phyloP scores from a whole-genome alignment of 2,888 invertebrate genomes.

The Dynastes grantii region DNA sequence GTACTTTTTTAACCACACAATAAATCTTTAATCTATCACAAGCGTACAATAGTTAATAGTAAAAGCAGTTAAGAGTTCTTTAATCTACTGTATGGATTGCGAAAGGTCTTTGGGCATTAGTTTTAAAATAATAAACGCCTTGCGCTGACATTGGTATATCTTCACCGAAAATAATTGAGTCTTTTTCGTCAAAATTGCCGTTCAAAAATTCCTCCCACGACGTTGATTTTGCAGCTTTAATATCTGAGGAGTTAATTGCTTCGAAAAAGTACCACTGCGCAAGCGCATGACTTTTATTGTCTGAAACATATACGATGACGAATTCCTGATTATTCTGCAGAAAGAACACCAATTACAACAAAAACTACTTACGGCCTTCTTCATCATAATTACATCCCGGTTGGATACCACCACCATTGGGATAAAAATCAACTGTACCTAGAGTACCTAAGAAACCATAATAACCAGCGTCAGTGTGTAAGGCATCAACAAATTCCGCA shows the following conservation, averaged over 20 bases:
- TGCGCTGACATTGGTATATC: slow-evolving; percentile 64
- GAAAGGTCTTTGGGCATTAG: slow-evolving; percentile 72
- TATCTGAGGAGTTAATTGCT: slow-evolving; percentile 74
- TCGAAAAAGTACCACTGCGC: slow-evolving; percentile 76
- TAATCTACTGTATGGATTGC: neutral
- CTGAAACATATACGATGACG: neutral
- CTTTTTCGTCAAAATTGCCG: slow-evolving; percentile 66
- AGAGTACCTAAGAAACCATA: slow-evolving; percentile 65
- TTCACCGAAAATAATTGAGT: slow-evolving; percentile 74
- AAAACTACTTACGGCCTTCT: slow-evolving; percentile 22
- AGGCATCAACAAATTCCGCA: slow-evolving; percentile 75
- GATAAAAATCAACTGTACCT: slow-evolving; percentile 75
- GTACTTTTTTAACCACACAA: no score
- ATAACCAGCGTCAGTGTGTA: slow-evolving; percentile 76
- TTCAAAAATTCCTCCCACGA: slow-evolving; percentile 71
- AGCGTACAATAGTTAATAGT: no score
- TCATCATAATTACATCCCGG: slow-evolving; percentile 74
- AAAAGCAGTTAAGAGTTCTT: no score
- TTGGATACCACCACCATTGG: slow-evolving; percentile 76
- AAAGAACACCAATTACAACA: no score
- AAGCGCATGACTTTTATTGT: slow-evolving; percentile 72
- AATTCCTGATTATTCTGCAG: no score
- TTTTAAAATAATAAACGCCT: slow-evolving; percentile 77
- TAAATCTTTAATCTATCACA: no score
- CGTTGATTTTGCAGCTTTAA: slow-evolving; percentile 74